Evolutionary conservation across 1,140 invertebrate species (phyloP).

Genomic region (Eupristina koningsbergeri): DNA sequence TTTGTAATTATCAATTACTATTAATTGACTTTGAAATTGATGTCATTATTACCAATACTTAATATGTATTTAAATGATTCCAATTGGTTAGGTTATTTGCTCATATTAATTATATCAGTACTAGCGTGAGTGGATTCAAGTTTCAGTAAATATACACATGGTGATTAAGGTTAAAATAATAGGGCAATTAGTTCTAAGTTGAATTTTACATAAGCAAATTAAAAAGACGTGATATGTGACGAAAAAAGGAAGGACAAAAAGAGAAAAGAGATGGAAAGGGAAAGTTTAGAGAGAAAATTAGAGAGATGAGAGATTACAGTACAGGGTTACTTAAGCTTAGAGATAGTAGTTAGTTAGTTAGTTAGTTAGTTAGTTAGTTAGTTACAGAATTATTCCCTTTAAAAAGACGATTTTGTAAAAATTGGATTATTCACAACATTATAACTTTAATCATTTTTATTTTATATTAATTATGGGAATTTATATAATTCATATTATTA

Average conservation of each 20-base stretch:
- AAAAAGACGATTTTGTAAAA: too few relatives aligned
- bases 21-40: neutral
- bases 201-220: neutral
- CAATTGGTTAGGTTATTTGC: neutral
- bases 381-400: neutral
- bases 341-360: neutral
- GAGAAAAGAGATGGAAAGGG: neutral
- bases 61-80: neutral
- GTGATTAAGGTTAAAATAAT: neutral
- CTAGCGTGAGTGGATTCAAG: neutral
- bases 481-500: too few relatives aligned
- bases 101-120: neutral
- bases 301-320: neutral
- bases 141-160: neutral
- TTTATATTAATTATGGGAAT: too few relatives aligned
- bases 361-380: neutral
- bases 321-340: neutral
- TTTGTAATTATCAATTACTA: neutral
- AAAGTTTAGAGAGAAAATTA: slow-evolving; percentile 13
- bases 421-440: too few relatives aligned
- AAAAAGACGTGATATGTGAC: neutral
- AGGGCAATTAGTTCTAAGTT: neutral
- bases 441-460: too few relatives aligned
- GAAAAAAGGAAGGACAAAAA: neutral
- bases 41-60: neutral